Evolutionary conservation across 1,140 invertebrate species (phyloP).

Genomic region (Drosophila miranda): DNA sequence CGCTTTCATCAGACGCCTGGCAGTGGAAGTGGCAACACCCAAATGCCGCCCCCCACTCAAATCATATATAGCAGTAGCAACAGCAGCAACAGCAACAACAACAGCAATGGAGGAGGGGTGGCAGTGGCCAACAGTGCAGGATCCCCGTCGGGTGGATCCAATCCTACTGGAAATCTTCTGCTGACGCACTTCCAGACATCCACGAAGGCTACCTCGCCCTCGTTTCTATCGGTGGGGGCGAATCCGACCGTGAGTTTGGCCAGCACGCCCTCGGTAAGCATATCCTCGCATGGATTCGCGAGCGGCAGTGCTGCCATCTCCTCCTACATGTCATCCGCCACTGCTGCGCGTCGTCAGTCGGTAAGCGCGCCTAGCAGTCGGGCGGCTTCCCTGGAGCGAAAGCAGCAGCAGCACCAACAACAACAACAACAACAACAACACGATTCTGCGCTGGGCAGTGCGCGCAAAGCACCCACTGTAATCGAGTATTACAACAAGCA

Average conservation of each 20-base stretch:
- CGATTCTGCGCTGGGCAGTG: constrained; percentile 38
- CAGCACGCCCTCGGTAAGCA: constrained; percentile 63
- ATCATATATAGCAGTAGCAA: constrained; percentile 56
- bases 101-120: constrained; percentile 25
- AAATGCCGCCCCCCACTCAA: constrained; percentile 61
- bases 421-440: constrained; percentile 31
- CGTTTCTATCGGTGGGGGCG: constrained; percentile 38
- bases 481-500: constrained; percentile 73
- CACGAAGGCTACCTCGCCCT: constrained; percentile 41
- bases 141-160: neutral
- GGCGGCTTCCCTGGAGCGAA: constrained; percentile 70
- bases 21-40: constrained; percentile 47
- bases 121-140: constrained; percentile 12
- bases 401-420: constrained; percentile 52
- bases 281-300: constrained; percentile 67
- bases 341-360: constrained; percentile 64
- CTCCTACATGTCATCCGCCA: constrained; percentile 62
- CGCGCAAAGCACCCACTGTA: constrained; percentile 48
- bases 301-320: constrained; percentile 63
- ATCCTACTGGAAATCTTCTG: constrained; percentile 46
- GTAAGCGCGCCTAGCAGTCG: constrained; percentile 73
- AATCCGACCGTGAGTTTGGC: constrained; percentile 44
- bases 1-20: constrained; percentile 71
- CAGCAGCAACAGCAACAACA: constrained; percentile 21
- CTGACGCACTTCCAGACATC: constrained; percentile 55